Evolutionary conservation across 2,113 vertebrate genomes (phyloP).

Genomic region (Collichthys lucidus): DNA sequence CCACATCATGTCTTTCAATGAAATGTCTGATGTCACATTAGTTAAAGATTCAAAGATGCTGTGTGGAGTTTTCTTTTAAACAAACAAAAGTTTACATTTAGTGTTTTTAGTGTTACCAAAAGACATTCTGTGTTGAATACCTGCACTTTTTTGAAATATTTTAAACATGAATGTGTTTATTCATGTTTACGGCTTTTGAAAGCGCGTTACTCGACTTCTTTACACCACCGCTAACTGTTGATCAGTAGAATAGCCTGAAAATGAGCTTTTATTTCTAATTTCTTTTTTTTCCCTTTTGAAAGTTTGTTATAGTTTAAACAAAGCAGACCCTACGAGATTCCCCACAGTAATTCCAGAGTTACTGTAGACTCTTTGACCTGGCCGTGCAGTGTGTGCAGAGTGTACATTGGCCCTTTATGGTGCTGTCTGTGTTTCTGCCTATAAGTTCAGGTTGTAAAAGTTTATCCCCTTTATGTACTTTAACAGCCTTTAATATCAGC

Average conservation of each 20-base stretch:
- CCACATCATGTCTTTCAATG: too few relatives aligned
- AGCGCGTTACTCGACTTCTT: neutral
- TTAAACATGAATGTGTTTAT: too few relatives aligned
- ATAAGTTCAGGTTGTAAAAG: slow-evolving; percentile 79
- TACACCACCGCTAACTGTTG: neutral
- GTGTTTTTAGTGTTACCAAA: too few relatives aligned
- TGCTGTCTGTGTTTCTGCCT: slow-evolving; percentile 67
- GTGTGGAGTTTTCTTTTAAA: too few relatives aligned
- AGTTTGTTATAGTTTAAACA: neutral
- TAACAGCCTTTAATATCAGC: slow-evolving; percentile 79
- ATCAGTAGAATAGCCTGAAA: too few relatives aligned
- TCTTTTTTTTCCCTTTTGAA: neutral
- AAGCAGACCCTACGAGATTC: neutral
- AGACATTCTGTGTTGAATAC: too few relatives aligned
- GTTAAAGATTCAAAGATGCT: too few relatives aligned
- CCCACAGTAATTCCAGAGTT: slow-evolving; percentile 6
- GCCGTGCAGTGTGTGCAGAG: slow-evolving; percentile 11
- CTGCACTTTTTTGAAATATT: too few relatives aligned
- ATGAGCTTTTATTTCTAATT: neutral
- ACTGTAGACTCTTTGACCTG: slow-evolving; percentile 45
- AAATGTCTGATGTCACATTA: too few relatives aligned
- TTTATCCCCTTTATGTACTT: slow-evolving; percentile 81
- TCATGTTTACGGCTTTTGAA: neutral
- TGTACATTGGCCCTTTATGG: slow-evolving; percentile 69
- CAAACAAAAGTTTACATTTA: too few relatives aligned